Evolutionary conservation across 2,888 invertebrate genomes (phyloP).

Genomic region (Automeris io): DNA sequence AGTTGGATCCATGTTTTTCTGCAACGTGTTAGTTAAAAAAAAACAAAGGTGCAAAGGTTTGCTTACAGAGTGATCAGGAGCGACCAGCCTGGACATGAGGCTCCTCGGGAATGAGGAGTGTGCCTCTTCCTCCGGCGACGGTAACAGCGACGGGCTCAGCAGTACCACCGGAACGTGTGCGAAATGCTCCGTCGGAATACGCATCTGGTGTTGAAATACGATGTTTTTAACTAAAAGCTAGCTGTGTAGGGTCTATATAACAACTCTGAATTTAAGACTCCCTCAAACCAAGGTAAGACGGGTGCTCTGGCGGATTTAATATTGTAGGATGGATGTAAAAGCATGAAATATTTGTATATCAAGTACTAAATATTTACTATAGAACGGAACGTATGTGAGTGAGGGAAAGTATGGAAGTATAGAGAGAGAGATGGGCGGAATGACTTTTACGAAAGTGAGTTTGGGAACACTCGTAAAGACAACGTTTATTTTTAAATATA

Average conservation of each 20-base stretch:
- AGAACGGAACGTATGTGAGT: too few species aligned
- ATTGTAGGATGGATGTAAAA: too few species aligned
- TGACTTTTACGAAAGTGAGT: too few species aligned
- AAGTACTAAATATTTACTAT: too few species aligned
- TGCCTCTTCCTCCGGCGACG: slow-evolving; percentile 84
- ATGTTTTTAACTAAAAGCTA: neutral
- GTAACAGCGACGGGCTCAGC: slow-evolving; percentile 88
- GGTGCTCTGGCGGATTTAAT: too few species aligned
- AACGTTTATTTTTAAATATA: too few species aligned
- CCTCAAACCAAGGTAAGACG: too few species aligned
- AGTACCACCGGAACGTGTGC: slow-evolving; percentile 95
- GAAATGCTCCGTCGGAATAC: slow-evolving; percentile 96
- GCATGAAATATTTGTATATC: neutral
- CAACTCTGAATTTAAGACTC: neutral
- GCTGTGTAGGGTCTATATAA: neutral
- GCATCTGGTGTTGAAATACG: slow-evolving; percentile 81
- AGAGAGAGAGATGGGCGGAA: too few species aligned
- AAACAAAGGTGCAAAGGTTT: neutral
- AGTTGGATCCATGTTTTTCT: too few species aligned
- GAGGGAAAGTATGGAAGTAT: too few species aligned
- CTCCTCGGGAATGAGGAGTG: slow-evolving; percentile 81
- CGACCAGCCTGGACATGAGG: slow-evolving; percentile 79
- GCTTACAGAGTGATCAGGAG: slow-evolving; percentile 69
- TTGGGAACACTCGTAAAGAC: too few species aligned
- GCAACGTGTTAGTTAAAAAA: neutral